Evolutionary conservation across 2,113 vertebrate species (phyloP), one percentile per base, ranked within the genome.

Genomic region (Aleadryas rufinucha): DNA sequence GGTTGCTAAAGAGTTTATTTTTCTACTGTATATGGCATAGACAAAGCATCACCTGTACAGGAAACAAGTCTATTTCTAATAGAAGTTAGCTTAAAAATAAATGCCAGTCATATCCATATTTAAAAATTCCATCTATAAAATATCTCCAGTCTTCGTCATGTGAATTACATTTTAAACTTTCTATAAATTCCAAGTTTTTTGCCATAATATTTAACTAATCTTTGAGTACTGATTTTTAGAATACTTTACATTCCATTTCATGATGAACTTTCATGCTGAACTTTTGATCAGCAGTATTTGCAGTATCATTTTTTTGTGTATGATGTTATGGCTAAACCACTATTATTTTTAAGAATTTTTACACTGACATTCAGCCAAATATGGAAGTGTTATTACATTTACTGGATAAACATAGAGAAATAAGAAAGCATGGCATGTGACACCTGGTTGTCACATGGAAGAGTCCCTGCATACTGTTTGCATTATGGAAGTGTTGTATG

Each of bases 1-100:
- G 98, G 98, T 98, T 98, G 98, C 97, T 98, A 98, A 98, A 98
- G 97, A 98, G 97, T 98, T 98, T 98, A 98, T 98, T 98, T 98
- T 98, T 98, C 97, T 98, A 98, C 97, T 98, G 96, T 98, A 98
- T 98, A 98, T 98, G 97, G 95, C 98, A 97, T 98, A 98, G 97
- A 97, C 97, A 97, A 97, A 98, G 97, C 96, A 98, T 98, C 97
- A 97, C 95, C 96, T 98, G 98, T 98, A 98, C 98, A 98, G 98
- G 96, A 97, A 96, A 91, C 96, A 96, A 97, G 93, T 97, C 97
- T 97, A 95, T 98, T 98, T 98, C 98, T 98, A 93, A 93, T 97
- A 95, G 93, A 98, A 98, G 84, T 95, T 97, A 96, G 95, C 96
- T 97, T 96, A 97, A 97, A 97, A 98, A 94, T 97, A 96, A 98